Base-by-base conservation (phyloP, 1,140 invertebrate species). In the Dreissena rostriformis region DNA sequence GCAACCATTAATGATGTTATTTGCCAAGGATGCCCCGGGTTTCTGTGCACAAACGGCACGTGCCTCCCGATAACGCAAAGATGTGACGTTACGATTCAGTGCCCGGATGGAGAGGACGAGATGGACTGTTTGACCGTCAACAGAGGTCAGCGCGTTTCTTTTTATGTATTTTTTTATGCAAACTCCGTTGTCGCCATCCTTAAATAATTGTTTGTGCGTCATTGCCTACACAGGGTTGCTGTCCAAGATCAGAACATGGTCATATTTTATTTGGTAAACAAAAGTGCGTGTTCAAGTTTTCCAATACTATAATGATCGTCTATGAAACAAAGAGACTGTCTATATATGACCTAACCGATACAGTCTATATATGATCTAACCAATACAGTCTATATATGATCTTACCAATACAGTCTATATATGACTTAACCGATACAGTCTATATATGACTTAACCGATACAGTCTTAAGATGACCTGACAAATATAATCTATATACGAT, bases 31-130 rank as follows among this genome's bases (percentile, higher is more conserved):
- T 39, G 39, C 39, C 39, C 39, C 14, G 51, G 71, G 26, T 80
- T 80, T 28, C 7, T 39, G 24, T 80, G 77, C 26, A 57, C 52
- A 0, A 68, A 80, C 55, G 66, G 77, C 2, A 39, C 26, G 2
- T 80, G 77, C 39, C 28, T 70, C n/a, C 77, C 77, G 15, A 4
- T 5, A 7, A 29, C 22, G 55, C 51, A 68, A 39, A 15, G n/a
- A 11, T 80, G 65, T 61, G 77, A 80, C 22, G 77, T 66, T 1
- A 7, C 19, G 6, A 15, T 52, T 26, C 66, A 68, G 7, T 80
- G 77, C 61, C 12, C 1, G 1, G 66, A 80, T 24, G 26, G 14
- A 49, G 8, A 26, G 19, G 77, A 80, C 51, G 77, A 80, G 52
- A 52, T 51, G 12, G n/a, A 57, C 19, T 80, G 77, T 57, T 17